Evolutionary conservation across 2,113 vertebrate genomes (phyloP).

Genomic region (Tragelaphus scriptus): DNA sequence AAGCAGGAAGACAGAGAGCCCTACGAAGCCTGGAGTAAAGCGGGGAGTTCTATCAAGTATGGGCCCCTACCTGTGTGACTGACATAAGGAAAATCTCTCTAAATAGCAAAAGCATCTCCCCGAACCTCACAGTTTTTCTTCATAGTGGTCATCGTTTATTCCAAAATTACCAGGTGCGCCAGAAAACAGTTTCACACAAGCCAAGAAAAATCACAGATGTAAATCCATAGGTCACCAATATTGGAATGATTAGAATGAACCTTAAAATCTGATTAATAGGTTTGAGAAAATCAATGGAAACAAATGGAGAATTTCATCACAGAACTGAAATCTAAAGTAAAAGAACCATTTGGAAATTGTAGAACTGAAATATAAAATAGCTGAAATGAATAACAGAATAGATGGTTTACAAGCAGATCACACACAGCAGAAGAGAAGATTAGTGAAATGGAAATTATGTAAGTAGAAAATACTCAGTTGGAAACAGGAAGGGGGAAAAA

Average conservation of each 20-base stretch:
- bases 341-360: neutral
- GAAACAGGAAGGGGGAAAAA: neutral
- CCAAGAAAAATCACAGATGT: neutral
- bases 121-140: neutral
- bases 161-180: neutral
- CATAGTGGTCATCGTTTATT: neutral
- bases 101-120: neutral
- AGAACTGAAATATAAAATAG: neutral
- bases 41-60: fast-evolving
- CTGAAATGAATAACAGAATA: neutral
- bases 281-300: neutral
- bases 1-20: no score
- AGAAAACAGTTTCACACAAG: neutral
- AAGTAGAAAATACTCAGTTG: neutral
- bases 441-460: no score
- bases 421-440: neutral
- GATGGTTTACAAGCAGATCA: neutral
- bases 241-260: neutral
- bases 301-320: neutral
- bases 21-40: neutral
- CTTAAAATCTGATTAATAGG: no score
- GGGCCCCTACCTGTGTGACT: fast-evolving
- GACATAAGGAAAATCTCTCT: neutral
- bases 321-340: neutral
- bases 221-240: neutral